Evolutionary conservation across 2,888 invertebrate genomes (phyloP), one percentile per base, ranked within the genome.

Genomic region (Rhodophaea formosa): DNA sequence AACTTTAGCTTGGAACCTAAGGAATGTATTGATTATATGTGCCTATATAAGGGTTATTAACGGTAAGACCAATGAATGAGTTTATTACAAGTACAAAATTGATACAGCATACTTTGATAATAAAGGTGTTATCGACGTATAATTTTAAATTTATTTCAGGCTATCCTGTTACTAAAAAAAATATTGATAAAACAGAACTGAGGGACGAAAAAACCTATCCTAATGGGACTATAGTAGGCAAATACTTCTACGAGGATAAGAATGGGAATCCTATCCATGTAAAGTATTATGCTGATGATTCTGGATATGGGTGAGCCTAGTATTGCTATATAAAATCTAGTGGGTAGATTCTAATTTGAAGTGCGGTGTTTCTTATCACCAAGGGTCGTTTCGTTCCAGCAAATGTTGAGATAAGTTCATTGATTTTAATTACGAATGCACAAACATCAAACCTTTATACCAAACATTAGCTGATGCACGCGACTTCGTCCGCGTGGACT

Each of bases 171-270:
- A 62, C 65, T 12, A 72, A 66, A 32, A 15, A 57, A 15, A 65
- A 62, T 44, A 8, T 62, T 44, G 51, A 23, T 6, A 70, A 69
- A 39, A 39, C 67, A 1, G 70, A 72, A 6, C 32, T 65, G 12
- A 91, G 94, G 53, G 92, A 94, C 59, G 96, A 96, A 75, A 93
- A 93, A 65, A 90, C 92, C 47, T 93, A 91, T 62, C 79, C 92
- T 0, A 95, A 96, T 77, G 96, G 96, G 12, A 94, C 95, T 7
- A 92, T 95, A 0, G 82, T 92, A 6, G 96, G 96, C 12, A 94
- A 94, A 68, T 96, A 95, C 73, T 94, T 94, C 0, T 94, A 94
- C 70, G 79, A 93, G 12, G 93, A 94, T 55, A 92, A 93, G 0
- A 93, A 94, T 67, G 95, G 95, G 0, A 93, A 91, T 57, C 90